phyloP scores from a whole-genome alignment of 2,888 invertebrate species.

The Drosophila pseudotakahashii region DNA sequence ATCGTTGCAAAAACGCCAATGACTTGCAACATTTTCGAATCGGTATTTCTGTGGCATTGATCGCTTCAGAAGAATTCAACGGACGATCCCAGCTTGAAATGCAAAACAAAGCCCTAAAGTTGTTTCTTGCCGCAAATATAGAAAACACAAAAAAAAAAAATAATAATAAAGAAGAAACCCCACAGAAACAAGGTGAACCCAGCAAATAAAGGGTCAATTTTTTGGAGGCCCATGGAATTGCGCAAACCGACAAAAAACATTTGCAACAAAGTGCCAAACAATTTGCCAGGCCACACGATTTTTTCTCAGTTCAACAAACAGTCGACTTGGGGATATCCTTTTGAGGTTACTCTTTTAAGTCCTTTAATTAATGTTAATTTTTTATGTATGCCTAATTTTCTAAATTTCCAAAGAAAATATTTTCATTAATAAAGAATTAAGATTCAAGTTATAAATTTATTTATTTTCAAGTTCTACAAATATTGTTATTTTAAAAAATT shows the following conservation, averaged over 20 bases:
- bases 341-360: background rate
- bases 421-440: too few species aligned
- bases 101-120: slow-evolving; percentile 7
- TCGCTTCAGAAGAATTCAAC: slow-evolving; percentile 1
- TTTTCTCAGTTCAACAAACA: background rate
- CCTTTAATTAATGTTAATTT: too few species aligned
- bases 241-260: slow-evolving; percentile 34
- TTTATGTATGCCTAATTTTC: too few species aligned
- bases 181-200: slow-evolving; percentile 5
- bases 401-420: too few species aligned
- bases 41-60: slow-evolving; percentile 1
- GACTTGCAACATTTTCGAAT: slow-evolving; percentile 20
- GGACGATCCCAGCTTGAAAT: background rate
- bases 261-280: slow-evolving; percentile 43
- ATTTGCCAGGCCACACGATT: slow-evolving; percentile 33
- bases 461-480: too few species aligned
- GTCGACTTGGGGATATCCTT: slow-evolving; percentile 6
- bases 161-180: slow-evolving; percentile 9
- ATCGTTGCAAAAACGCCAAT: slow-evolving; percentile 6
- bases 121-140: background rate
- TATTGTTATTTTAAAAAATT: too few species aligned
- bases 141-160: background rate
- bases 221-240: slow-evolving; percentile 18
- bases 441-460: too few species aligned
- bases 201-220: slow-evolving; percentile 5